phyloP scores from a whole-genome alignment of 2,797 vertebrate genomes.

The Bucorvus abyssinicus region DNA sequence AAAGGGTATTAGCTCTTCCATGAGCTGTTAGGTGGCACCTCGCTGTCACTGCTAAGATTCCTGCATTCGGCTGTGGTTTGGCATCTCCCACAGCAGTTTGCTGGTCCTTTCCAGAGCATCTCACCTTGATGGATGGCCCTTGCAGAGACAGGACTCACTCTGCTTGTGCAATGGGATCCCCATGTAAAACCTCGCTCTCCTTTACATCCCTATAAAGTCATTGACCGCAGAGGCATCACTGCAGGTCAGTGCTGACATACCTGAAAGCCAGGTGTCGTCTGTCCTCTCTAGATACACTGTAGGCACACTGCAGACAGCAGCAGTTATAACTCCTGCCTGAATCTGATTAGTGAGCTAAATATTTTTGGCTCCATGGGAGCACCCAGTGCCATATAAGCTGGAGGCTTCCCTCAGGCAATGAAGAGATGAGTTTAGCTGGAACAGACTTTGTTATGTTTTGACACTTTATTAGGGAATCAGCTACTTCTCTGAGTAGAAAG shows the following conservation, averaged over 20 bases:
- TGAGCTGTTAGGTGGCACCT: background rate
- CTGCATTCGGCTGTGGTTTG: rapidly evolving
- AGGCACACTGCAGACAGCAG: background rate
- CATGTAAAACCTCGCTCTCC: background rate
- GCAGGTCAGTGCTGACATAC: background rate
- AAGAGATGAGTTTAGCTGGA: conserved; percentile 61
- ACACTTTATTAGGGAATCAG: conserved; percentile 47
- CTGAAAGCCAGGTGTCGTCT: background rate
- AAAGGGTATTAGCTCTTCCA: conserved; percentile 13
- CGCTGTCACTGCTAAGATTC: background rate
- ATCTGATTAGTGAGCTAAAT: background rate
- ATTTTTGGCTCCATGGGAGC: background rate
- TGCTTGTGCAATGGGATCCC: background rate
- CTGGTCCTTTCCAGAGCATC: background rate
- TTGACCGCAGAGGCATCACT: background rate
- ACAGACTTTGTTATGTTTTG: conserved; percentile 47
- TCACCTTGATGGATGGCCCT: background rate
- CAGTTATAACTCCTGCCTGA: background rate
- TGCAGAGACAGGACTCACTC: background rate
- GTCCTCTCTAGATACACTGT: background rate
- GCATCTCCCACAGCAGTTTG: background rate
- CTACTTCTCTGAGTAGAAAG: conserved; percentile 30
- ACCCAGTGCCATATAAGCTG: conserved; percentile 24
- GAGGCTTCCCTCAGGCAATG: conserved; percentile 55
- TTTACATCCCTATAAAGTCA: background rate